Base-by-base conservation (phyloP, 2,888 invertebrate species). In the Sinodicranocentrus sp. region DNA sequence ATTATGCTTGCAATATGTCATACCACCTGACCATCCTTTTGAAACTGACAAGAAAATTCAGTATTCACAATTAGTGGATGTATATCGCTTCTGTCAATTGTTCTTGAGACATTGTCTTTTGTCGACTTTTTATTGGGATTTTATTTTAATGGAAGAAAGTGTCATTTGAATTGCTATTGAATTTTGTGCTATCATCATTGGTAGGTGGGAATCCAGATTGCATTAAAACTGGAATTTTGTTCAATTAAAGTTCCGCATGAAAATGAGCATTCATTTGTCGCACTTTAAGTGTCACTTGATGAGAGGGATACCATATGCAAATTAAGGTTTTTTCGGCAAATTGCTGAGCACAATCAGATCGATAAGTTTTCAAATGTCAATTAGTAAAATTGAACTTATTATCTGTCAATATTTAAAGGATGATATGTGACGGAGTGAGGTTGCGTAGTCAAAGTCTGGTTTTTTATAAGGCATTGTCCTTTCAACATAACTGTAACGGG, bases 1-100 rank as follows among this genome's bases (percentile, higher is more conserved):
- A 63, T 68, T 57, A 23, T 70, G 84, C 71, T 68, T 84, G 84
- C 84, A 84, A 84, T 84, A 79, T 84, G 84, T 84, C 84, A 78
- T 70, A 59, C 61, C 61, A 61, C 61, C 61, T 28, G 63, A 17
- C 63, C 33, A 10, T 15, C 2, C 15, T 48, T 48, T n/a, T 57
- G 23, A 57, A 54, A 54, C 65, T 63, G 63, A 67, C 76, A 76
- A 39, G 28, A n/a, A 75, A 75, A 63, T 75, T 63, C 63, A 75
- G 48, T 73, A n/a, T 75, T 23, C 23, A 57, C 57, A 57, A 57
- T 57, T 57, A 57, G 23, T 21, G 57, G 57, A 21, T 21, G 57
- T 23, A 21, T 21, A 2, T 57, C 2, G 21, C 19, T 57, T 48
- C 19, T 21, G 15, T 48, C 57, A 57, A 57, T 57, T 57, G 57